Conservation (phyloP, 2,113 vertebrate species). For the Corvus cornix region DNA sequence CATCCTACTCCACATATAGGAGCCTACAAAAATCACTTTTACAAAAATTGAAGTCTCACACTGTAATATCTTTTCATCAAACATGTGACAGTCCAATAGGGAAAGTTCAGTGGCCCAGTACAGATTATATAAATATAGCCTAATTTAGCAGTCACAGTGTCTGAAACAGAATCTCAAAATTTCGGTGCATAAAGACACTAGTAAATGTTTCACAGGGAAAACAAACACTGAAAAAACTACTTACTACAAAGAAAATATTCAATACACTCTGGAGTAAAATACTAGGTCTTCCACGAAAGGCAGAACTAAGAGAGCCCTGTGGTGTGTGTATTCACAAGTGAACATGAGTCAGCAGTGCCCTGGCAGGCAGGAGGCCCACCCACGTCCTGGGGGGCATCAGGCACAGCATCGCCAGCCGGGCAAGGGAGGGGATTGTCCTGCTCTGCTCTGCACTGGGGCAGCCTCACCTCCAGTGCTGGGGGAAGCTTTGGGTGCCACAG, state of each 20-base stretch:
- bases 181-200: background rate
- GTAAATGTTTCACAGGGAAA: background rate
- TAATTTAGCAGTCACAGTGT: background rate
- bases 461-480: background rate
- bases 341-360: background rate
- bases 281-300: background rate
- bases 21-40: background rate
- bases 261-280: background rate
- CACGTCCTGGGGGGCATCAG: fast-evolving
- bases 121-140: background rate
- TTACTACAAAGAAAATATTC: background rate
- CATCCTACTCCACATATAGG: background rate
- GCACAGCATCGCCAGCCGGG: fast-evolving
- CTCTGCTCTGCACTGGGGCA: fast-evolving
- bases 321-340: background rate
- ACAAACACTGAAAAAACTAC: background rate
- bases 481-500: background rate
- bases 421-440: background rate
- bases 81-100: background rate
- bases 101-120: background rate
- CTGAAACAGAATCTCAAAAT: background rate
- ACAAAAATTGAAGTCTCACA: background rate
- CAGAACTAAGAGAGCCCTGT: background rate
- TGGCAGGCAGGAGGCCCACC: background rate
- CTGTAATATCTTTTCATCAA: background rate